Base-by-base conservation (phyloP, 2,888 invertebrate species). In the Cancer borealis region DNA sequence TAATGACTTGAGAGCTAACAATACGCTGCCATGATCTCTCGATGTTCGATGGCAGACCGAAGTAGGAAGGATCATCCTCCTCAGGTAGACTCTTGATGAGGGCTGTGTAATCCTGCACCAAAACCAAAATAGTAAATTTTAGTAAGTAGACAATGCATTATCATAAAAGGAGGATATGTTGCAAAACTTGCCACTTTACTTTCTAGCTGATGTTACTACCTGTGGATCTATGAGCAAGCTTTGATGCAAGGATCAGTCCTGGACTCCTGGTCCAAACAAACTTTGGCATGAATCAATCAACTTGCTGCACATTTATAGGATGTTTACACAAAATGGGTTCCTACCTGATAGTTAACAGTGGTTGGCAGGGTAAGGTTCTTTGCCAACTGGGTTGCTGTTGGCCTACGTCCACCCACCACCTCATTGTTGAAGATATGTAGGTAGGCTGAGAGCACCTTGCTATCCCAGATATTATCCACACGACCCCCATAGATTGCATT, bases 41-140 rank as follows among this genome's bases (percentile, higher is more conserved):
- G 95, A 99, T 98, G 96, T 99, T 99, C 92, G 98, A 98, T 0
- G 99, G 98, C 91, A 99, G 97, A 3, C 98, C 98, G 96, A 99
- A 98, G 96, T 98, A 97, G 8, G 97, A 97, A 0, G 99, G 98
- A 21, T 97, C 97, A 96, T 99, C 98, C 92, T 97, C 97, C 95
- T 98, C 98, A 0, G 98, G 97, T 88, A 98, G 96, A 49, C 97
- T 97, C 92, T 97, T 97, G 93, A 98, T 97, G 0, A 97, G 97
- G 12, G 97, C 97, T 4, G 97, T 96, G 96, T 98, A 98, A 92
- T 98, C 98, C 97, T 98, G 96, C 21, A 47, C 14, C 60, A 91
- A 47, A 49, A 92, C 84, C 30, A 66, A n/a, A 3, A 73, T 3
- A 21, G 5, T 26, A 4, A 6, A 84, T 84, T 79, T 39, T 39